phyloP scores from a whole-genome alignment of 2,797 vertebrate genomes.

The Sebastes ruberrimus region DNA sequence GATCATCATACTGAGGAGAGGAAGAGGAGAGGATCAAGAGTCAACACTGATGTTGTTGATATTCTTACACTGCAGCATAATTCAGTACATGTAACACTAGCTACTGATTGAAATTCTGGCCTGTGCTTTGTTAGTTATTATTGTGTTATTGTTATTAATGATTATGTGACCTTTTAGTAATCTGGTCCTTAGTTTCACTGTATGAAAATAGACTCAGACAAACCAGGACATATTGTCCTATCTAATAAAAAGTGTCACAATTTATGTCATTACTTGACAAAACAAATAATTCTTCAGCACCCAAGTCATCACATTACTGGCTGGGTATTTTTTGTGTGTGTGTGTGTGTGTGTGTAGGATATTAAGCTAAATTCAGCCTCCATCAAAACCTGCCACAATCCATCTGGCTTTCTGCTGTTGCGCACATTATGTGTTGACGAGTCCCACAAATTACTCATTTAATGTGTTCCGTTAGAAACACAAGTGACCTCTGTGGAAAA shows the following conservation, averaged over 20 bases:
- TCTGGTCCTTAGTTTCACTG: not conserved
- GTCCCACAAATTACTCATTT: constrained; percentile 46
- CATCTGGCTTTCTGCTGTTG: constrained; percentile 40
- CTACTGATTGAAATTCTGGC: not conserved
- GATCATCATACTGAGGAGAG: constrained; percentile 53
- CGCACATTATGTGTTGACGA: constrained; percentile 1
- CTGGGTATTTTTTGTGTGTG: no score
- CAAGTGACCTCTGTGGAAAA: constrained; percentile 37
- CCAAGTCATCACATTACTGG: not conserved
- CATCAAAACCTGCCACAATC: constrained; percentile 30
- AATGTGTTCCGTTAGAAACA: constrained; percentile 43
- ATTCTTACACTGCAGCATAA: not conserved
- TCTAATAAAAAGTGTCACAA: not conserved
- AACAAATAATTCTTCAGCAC: not conserved
- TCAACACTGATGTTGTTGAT: not conserved
- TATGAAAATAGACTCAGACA: not conserved
- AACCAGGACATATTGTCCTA: not conserved
- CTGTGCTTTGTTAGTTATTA: not conserved
- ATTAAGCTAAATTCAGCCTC: not conserved
- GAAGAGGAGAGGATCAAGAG: constrained; percentile 15
- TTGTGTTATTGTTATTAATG: not conserved
- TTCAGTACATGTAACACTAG: not conserved
- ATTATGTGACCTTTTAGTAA: not conserved
- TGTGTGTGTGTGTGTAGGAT: not conserved
- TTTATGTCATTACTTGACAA: not conserved